These are phyloP conservation scores for Pemphigus obesinymphae DNA, from an alignment of 1,140 invertebrate species.

Conservation along the genomic window DNA sequence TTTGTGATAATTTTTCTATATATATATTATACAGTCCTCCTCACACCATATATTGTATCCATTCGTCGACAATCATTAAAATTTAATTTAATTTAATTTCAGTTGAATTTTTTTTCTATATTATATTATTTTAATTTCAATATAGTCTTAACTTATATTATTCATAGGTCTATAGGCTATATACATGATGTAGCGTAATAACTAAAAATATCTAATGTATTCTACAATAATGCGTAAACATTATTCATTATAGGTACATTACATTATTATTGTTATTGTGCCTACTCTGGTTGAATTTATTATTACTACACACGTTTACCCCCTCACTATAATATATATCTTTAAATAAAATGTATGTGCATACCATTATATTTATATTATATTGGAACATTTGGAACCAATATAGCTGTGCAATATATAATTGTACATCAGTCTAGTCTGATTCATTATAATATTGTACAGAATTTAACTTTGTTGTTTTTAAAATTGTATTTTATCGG, in stretches of 20 bases:
- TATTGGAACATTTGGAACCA: background rate
- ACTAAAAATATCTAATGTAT: background rate
- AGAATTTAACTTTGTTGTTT: background rate
- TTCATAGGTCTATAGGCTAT: background rate
- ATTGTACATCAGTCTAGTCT: background rate
- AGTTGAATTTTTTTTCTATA: background rate
- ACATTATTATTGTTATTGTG: background rate
- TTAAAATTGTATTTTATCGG: too few relatives aligned
- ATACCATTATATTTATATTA: background rate
- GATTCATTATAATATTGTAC: background rate
- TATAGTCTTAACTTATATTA: background rate
- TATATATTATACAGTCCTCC: background rate
- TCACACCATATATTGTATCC: background rate
- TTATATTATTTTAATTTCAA: background rate
- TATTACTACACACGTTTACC: background rate
- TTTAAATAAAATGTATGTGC: too few relatives aligned
- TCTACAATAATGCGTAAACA: background rate
- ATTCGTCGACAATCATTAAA: background rate
- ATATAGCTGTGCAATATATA: background rate
- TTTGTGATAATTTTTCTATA: conserved; percentile 24
- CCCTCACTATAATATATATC: too few relatives aligned
- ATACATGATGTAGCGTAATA: background rate
- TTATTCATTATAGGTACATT: background rate
- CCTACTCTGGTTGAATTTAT: background rate
- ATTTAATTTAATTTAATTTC: background rate